These are phyloP conservation scores for Xestia ashworthii DNA, from an alignment of 2,888 invertebrate genomes.

Conservation along the genomic window DNA sequence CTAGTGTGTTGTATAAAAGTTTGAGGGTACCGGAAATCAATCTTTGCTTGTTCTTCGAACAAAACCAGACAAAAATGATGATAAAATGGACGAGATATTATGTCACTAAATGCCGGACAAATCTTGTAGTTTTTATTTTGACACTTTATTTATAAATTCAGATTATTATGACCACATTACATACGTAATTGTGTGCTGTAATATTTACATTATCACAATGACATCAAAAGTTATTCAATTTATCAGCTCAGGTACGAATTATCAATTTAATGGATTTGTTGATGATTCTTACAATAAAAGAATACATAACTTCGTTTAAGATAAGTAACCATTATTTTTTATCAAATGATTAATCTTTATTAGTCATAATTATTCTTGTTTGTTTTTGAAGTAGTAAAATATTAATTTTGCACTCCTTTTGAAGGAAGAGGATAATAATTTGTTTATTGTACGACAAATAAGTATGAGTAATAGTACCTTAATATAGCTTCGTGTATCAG, in stretches of 20 bases:
- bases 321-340: constrained; percentile 2
- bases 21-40: too few relatives aligned
- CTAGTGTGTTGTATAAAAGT: too few relatives aligned
- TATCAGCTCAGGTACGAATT: constrained; percentile 25
- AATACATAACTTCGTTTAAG: neutral
- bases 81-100: neutral
- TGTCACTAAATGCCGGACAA: neutral
- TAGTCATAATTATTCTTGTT: constrained; percentile 31
- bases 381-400: neutral
- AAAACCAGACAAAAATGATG: too few relatives aligned
- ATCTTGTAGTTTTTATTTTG: neutral
- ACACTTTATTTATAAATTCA: neutral
- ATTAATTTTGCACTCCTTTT: constrained; percentile 9
- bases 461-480: constrained; percentile 13
- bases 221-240: neutral
- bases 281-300: constrained; percentile 16
- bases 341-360: constrained; percentile 24
- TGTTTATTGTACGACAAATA: constrained; percentile 19
- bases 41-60: too few relatives aligned
- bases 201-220: constrained; percentile 13
- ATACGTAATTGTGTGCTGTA: neutral
- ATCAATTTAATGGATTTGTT: constrained; percentile 18
- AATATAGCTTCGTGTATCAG: constrained; percentile 15
- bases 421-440: constrained; percentile 10
- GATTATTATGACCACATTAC: neutral